Conservation (phyloP, 2,113 vertebrate genomes). For the Lucifuga dentata region DNA sequence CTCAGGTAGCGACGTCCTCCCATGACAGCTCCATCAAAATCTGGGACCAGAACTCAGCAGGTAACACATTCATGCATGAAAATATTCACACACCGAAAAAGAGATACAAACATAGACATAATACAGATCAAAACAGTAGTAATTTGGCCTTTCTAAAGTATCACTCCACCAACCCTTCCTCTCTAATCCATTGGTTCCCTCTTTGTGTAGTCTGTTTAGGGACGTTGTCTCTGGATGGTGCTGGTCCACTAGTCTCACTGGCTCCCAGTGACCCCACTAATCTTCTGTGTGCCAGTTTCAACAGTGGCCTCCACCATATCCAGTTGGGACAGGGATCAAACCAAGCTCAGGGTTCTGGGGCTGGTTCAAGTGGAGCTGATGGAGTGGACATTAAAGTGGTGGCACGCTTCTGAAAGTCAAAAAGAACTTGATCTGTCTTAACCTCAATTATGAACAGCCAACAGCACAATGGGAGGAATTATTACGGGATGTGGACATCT, state of each 20-base stretch:
- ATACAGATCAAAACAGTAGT: not conserved
- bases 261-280: slow-evolving; percentile 80
- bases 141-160: not conserved
- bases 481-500: slow-evolving; percentile 2
- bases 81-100: slow-evolving; percentile 13
- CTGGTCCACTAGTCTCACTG: slow-evolving; percentile 88
- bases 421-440: not conserved
- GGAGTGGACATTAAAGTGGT: slow-evolving; percentile 67
- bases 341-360: slow-evolving; percentile 58
- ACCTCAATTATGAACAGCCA: slow-evolving; percentile 8
- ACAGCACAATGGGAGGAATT: not conserved
- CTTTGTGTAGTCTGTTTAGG: slow-evolving; percentile 87
- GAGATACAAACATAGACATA: not conserved
- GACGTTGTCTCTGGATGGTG: slow-evolving; percentile 86
- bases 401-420: slow-evolving; percentile 67
- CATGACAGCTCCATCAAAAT: slow-evolving; percentile 90
- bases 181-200: not conserved
- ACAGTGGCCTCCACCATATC: slow-evolving; percentile 87
- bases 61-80: slow-evolving; percentile 71
- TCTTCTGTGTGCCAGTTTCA: slow-evolving; percentile 91
- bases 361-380: slow-evolving; percentile 33
- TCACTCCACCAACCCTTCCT: slow-evolving; percentile 2
- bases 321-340: slow-evolving; percentile 65
- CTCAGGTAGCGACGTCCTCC: slow-evolving; percentile 89
- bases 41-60: slow-evolving; percentile 92